Evolutionary conservation across 2,113 vertebrate species (phyloP), one percentile per base, ranked within the genome.

Genomic region (Pseudois nayaur): DNA sequence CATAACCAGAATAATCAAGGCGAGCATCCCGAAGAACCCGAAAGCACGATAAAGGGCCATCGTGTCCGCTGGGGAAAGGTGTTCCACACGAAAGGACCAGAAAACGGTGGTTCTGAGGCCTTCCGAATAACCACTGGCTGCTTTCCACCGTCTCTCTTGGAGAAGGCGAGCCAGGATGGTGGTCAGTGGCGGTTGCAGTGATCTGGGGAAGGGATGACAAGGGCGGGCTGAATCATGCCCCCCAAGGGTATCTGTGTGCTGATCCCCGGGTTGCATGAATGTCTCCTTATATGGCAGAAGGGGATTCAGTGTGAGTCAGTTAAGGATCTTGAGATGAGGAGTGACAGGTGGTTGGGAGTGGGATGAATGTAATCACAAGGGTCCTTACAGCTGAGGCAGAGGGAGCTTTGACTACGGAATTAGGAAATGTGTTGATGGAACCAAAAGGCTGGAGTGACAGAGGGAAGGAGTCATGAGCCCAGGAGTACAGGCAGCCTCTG

Each of bases 1-100:
- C 52, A 2, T 31, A 45, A 31, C 16, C 4, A 29, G 40, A n/a
- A 11, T 29, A 25, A 36, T 86, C n/a, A 71, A 31, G 13, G n/a
- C 25, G 6, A 50, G 57, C 7, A 4, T 12, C 11, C 16, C 0
- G 3, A 55, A 19, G 43, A 40, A 7, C 5, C 31, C 5, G 3
- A 8, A 16, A 17, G 33, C 55, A 36, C 16, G 17, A 7, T 8
- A 76, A 33, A 40, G 55, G 25, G 21, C 14, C 62, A 2, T 17
- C 3, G 0, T 43, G 62, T 54, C 76, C 12, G 25, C 60, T 6
- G 40, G 60, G 43, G 15, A 92, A 96, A 31, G 40, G 48, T 13
- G 11, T 83, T 57, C 36, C 11, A 15, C 43, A 48, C 3, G 0
- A 36, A 45, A 62, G 64, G 27, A 54, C 52, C 27, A 50, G 55